Evolutionary conservation across 2,113 vertebrate species (phyloP).

Genomic region (Bubo blakistoni): DNA sequence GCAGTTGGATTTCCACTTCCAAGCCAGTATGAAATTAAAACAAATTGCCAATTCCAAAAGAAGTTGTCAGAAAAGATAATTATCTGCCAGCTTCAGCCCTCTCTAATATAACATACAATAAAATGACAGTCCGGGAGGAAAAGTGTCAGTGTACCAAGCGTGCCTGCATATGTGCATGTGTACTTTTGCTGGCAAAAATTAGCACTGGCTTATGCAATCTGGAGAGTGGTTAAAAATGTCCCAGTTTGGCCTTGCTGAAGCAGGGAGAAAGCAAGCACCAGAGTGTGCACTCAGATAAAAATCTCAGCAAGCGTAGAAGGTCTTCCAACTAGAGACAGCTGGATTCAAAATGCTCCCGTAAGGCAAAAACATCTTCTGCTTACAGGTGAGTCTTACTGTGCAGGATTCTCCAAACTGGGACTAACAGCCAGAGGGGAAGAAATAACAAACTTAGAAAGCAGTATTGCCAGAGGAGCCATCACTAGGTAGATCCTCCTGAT

Average conservation of each 20-base stretch:
- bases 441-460: not conserved
- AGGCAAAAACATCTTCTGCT: not conserved
- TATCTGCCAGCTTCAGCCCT: not conserved
- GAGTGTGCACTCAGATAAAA: not conserved
- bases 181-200: not conserved
- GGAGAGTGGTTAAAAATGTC: not conserved
- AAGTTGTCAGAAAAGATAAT: not conserved
- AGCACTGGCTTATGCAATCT: not conserved
- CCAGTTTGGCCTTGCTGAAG: not conserved
- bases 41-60: not conserved
- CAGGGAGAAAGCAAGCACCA: not conserved
- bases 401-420: not conserved
- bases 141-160: not conserved
- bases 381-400: not conserved
- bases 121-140: not conserved
- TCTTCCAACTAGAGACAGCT: not conserved
- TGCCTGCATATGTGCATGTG: not conserved
- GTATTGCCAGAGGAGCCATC: not conserved
- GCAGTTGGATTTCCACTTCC: not conserved
- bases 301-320: not conserved
- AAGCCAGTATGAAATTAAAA: not conserved
- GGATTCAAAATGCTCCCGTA: not conserved
- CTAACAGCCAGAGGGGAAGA: not conserved
- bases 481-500: not conserved
- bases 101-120: not conserved